These are phyloP conservation scores for Germaria angustata DNA, from an alignment of 2,888 invertebrate genomes.

Conservation along the genomic window DNA sequence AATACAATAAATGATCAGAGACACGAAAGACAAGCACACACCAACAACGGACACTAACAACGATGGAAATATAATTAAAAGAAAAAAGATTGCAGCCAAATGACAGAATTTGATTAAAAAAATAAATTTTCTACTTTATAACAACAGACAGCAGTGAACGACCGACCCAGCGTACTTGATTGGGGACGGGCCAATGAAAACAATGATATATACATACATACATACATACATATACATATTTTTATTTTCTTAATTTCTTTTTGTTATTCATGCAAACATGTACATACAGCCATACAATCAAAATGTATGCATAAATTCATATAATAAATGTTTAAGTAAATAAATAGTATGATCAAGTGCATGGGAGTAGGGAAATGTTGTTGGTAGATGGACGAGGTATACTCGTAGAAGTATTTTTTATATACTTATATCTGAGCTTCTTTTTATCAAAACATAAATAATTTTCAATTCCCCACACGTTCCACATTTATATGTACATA, in stretches of 20 bases:
- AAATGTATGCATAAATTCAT: conserved; percentile 14
- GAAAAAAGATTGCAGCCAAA: background rate
- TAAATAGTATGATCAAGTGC: background rate
- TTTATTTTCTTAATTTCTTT: too few relatives aligned
- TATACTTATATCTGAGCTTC: background rate
- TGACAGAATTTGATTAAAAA: conserved; percentile 61
- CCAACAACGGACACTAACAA: conserved; percentile 12
- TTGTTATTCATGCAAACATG: too few relatives aligned
- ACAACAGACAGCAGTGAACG: conserved; percentile 22
- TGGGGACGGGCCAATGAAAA: conserved; percentile 5
- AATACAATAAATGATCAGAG: conserved; percentile 44
- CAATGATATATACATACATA: background rate
- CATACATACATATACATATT: background rate
- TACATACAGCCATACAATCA: too few relatives aligned
- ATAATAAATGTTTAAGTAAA: background rate
- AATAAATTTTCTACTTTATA: conserved; percentile 61
- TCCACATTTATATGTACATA: too few relatives aligned
- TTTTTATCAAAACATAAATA: conserved; percentile 1
- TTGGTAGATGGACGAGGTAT: background rate
- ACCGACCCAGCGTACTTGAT: background rate
- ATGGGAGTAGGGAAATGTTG: background rate
- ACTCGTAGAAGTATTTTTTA: background rate
- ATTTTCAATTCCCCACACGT: conserved; percentile 54
- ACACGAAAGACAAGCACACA: conserved; percentile 6
- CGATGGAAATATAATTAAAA: background rate